Conservation (phyloP, 2,797 vertebrate species). For the Myioborus melanocephalus region DNA sequence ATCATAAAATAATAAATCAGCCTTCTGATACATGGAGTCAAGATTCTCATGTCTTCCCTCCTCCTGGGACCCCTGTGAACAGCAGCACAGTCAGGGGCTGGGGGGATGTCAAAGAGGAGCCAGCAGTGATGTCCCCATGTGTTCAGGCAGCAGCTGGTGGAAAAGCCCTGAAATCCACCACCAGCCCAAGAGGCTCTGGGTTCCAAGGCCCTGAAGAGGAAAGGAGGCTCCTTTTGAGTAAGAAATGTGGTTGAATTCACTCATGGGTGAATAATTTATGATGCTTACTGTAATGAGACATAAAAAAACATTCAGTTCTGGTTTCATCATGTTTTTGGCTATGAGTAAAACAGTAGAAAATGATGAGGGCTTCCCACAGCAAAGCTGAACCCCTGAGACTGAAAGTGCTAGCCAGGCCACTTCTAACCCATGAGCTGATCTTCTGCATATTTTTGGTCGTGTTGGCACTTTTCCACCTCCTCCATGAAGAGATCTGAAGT, state of each 20-base stretch:
- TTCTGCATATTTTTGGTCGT: conserved; percentile 13
- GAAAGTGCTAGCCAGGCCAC: conserved; percentile 24
- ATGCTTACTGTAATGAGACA: conserved; percentile 39
- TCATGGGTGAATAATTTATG: conserved; percentile 50
- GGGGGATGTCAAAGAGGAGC: background rate
- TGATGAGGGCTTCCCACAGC: conserved; percentile 27
- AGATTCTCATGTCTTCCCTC: too few species aligned
- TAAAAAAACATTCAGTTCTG: conserved; percentile 23
- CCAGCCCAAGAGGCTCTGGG: background rate
- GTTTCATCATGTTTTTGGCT: conserved; percentile 45
- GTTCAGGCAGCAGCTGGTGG: background rate
- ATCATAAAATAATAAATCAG: too few species aligned
- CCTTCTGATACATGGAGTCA: too few species aligned
- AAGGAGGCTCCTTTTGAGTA: conserved; percentile 33
- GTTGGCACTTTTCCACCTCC: background rate
- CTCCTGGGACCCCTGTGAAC: too few species aligned
- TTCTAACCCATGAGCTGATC: conserved; percentile 10
- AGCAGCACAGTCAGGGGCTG: background rate
- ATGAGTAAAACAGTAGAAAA: conserved; percentile 29
- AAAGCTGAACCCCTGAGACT: conserved; percentile 10
- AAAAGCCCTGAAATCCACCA: background rate
- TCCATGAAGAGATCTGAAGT: background rate
- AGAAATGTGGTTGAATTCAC: background rate
- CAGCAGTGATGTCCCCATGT: rapidly evolving
- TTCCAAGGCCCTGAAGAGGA: background rate